These are phyloP conservation scores for Pan paniscus DNA, from an alignment of 2,113 vertebrate genomes.

Conservation along the genomic window DNA sequence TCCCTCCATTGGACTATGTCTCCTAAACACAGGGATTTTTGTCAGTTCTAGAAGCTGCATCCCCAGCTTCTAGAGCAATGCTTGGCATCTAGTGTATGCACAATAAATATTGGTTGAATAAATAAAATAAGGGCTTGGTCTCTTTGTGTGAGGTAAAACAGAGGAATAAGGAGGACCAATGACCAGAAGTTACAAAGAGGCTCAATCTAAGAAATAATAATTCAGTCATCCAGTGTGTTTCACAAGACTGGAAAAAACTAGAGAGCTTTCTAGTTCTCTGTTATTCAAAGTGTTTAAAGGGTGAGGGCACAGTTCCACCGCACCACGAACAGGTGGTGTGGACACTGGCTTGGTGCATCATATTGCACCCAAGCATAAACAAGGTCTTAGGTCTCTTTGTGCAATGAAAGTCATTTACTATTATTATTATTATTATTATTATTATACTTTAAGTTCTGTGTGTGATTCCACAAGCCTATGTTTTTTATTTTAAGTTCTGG, in stretches of 20 bases:
- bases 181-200: not conserved
- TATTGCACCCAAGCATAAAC: not conserved
- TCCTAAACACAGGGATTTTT: not conserved
- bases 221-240: not conserved
- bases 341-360: accelerated
- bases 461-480: too few relatives aligned
- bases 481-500: too few relatives aligned
- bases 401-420: too few relatives aligned
- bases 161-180: not conserved
- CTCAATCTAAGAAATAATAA: not conserved
- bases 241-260: not conserved
- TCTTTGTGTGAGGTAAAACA: not conserved
- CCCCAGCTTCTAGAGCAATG: not conserved
- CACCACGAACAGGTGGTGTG: accelerated
- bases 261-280: not conserved
- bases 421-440: too few relatives aligned
- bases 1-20: not conserved
- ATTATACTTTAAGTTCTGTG: too few relatives aligned
- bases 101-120: not conserved
- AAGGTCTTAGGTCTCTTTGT: not conserved
- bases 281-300: not conserved
- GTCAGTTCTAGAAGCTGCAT: not conserved
- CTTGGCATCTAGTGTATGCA: not conserved
- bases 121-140: not conserved
- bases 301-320: not conserved